These are phyloP conservation scores for Bugula neritina DNA, from an alignment of 2,888 invertebrate genomes.

Conservation along the genomic window DNA sequence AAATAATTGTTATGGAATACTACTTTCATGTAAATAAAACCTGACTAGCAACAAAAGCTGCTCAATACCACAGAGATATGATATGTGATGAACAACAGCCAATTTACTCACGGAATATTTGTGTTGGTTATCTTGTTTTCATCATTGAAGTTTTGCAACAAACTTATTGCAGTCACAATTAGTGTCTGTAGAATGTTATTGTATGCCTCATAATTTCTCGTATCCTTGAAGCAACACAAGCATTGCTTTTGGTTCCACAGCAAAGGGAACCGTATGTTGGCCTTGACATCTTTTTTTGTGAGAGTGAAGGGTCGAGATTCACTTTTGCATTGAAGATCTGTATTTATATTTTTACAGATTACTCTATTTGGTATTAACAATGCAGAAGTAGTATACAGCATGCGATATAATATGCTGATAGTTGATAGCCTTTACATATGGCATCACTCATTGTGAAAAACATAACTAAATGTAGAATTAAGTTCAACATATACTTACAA, in stretches of 20 bases:
- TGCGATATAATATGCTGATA: too few relatives aligned
- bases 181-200: conserved; percentile 82
- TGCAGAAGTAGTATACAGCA: too few relatives aligned
- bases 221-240: conserved; percentile 88
- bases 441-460: too few relatives aligned
- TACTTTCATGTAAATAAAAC: too few relatives aligned
- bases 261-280: conserved; percentile 13
- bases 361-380: too few relatives aligned
- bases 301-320: conserved; percentile 1
- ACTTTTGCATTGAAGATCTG: conserved; percentile 6
- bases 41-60: too few relatives aligned
- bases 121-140: background rate
- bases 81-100: background rate
- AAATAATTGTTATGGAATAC: too few relatives aligned
- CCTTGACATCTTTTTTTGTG: conserved; percentile 12
- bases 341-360: too few relatives aligned
- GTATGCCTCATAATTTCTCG: conserved; percentile 84
- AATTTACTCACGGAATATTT: background rate
- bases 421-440: too few relatives aligned
- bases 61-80: too few relatives aligned
- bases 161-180: conserved; percentile 73
- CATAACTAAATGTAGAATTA: too few relatives aligned
- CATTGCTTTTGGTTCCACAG: conserved; percentile 66
- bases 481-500: conserved; percentile 8
- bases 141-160: conserved; percentile 56